phyloP scores from a whole-genome alignment of 2,888 invertebrate genomes.

The Chouioia cunea region DNA sequence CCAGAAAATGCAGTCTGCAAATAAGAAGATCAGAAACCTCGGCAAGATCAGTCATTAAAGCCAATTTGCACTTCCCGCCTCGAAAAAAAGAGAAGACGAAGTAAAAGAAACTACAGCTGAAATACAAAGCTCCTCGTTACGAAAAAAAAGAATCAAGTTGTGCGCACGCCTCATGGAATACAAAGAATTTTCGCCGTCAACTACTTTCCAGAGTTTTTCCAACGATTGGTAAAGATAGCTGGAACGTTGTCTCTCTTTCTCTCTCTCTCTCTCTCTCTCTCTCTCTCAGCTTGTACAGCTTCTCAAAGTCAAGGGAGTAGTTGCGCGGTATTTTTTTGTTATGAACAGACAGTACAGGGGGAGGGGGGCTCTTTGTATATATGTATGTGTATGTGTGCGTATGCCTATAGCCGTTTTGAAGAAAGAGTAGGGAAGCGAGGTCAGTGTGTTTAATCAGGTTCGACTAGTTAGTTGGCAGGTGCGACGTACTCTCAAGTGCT shows the following conservation, averaged over 20 bases:
- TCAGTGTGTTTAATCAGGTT: constrained; percentile 67
- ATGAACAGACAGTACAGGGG: neutral
- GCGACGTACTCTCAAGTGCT: constrained; percentile 55
- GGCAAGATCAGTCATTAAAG: constrained; percentile 7
- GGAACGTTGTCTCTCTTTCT: neutral
- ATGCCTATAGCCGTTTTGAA: neutral
- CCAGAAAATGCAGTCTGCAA: neutral
- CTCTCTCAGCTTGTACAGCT: constrained; percentile 15
- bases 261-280: too few species aligned
- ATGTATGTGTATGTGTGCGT: too few species aligned
- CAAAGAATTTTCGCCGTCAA: constrained; percentile 29
- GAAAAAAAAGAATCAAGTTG: neutral
- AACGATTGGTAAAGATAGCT: neutral
- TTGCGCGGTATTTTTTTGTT: constrained; percentile 28
- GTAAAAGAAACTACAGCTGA: constrained; percentile 1
- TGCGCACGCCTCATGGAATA: neutral
- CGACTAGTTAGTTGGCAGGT: constrained; percentile 67
- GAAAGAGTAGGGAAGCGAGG: constrained; percentile 32
- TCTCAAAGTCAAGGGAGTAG: constrained; percentile 31
- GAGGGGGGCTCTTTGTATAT: neutral
- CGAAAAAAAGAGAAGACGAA: neutral
- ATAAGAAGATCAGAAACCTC: constrained; percentile 3
- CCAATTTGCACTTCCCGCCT: neutral
- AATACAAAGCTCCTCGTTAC: too few species aligned
- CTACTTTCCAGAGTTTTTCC: constrained; percentile 23